phyloP scores from a whole-genome alignment of 1,140 invertebrate species.

The Neocloeon triangulifer region DNA sequence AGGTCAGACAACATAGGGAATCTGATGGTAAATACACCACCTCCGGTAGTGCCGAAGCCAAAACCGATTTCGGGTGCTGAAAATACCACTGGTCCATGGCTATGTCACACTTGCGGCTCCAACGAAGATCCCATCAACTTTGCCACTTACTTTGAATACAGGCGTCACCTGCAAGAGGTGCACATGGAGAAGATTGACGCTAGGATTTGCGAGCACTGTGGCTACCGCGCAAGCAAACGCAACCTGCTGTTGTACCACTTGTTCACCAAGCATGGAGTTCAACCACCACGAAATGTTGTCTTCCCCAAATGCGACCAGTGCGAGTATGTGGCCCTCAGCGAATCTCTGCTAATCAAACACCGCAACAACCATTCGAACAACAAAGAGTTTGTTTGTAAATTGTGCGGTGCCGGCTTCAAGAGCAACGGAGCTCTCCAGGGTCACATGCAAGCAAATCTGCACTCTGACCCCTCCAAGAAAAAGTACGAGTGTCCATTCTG shows the following conservation, averaged over 20 bases:
- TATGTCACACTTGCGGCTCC: conserved; percentile 38
- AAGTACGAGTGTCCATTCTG: conserved; percentile 40
- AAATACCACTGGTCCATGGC: conserved; percentile 31
- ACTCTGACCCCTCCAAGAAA: conserved; percentile 22
- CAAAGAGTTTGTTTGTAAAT: conserved; percentile 15
- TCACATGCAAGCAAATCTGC: conserved; percentile 29
- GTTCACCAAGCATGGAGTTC: conserved; percentile 53
- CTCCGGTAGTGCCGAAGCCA: not conserved
- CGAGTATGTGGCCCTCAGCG: conserved; percentile 44
- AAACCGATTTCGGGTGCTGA: conserved; percentile 13
- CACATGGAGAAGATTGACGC: conserved; percentile 59
- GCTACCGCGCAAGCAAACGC: conserved; percentile 46
- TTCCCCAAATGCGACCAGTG: conserved; percentile 57
- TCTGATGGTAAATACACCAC: too few relatives aligned
- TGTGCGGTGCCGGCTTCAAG: conserved; percentile 25
- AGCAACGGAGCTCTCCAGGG: conserved; percentile 20
- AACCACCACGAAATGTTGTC: conserved; percentile 38
- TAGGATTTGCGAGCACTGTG: conserved; percentile 63
- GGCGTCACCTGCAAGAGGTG: conserved; percentile 57
- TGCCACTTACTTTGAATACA: conserved; percentile 47
- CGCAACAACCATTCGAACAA: conserved; percentile 12
- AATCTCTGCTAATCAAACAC: conserved; percentile 38
- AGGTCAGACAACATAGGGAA: conserved; percentile 9
- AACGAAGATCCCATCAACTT: conserved; percentile 40
- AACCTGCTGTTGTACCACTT: conserved; percentile 58